Evolutionary conservation across 2,113 vertebrate species (phyloP), one percentile per base, ranked within the genome.

Genomic region (Eretmochelys imbricata): DNA sequence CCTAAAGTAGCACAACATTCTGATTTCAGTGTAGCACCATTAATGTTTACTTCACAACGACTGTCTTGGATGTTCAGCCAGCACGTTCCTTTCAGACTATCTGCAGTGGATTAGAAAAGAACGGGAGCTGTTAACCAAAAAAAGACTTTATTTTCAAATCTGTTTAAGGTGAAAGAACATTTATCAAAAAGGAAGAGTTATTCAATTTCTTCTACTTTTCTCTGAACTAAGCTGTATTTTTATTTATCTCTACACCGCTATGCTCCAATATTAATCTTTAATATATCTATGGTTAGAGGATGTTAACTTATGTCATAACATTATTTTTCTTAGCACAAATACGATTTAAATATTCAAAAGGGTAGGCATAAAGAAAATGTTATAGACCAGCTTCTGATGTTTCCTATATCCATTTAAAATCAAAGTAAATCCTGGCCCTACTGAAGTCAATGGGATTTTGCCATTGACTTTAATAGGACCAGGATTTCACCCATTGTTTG

Each of bases 1-100:
- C 98, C 98, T 88, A 99, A 91, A 4, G 98, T 98, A 85, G 98
- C 98, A 95, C 98, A 99, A 94, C 98, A 99, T 94, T 98, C 98
- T 25, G 98, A 99, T 96, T 98, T 99, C 89, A 99, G 92, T 1
- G 98, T 99, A 50, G 96, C 98, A 69, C 98, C 98, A 20, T 98
- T 98, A 89, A 99, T 98, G 94, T 99, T 98, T 78, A 98, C 98
- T 96, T 99, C 98, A 93, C 98, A 99, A 62, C 98, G 98, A 91
- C 96, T 97, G 42, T 98, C 98, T 89, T 98, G 98, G 75, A 99
- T 91, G 54, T 98, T 98, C 48, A 98, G 97, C 98, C 98, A 99
- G 83, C 98, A 99, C 54, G 98, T 98, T 81, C 98, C 98, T 84
- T 98, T 99, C 81, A 98, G 90, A 89, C 98, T 98, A 82, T 99